Evolutionary conservation across 30 jellyfish, hydroid and myxozoan species (phyloP), one percentile per base, ranked within the genome.

Genomic region (Aurelia coerulea): DNA sequence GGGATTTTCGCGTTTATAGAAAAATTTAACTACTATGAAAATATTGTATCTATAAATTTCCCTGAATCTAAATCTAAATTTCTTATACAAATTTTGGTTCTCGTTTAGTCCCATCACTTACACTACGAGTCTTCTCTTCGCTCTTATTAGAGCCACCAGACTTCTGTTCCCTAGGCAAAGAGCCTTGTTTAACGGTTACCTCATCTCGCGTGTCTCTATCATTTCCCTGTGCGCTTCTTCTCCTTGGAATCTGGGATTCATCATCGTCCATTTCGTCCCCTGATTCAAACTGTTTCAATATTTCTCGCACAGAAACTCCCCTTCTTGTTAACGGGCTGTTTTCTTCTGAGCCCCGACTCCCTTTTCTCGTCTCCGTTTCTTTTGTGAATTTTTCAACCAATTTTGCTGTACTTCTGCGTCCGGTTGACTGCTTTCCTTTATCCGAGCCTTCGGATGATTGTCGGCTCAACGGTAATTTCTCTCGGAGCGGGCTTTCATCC

Each of bases 211-310:
- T 4, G 50, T 37, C 78, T 34, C 29, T 78, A 50, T 63, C 78
- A 11, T 52, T 65, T 10, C 68, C 68, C 23, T 37, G 79, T 3
- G 49, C 23, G 66, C 88, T 81, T 64, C 35, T 35, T 49, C 42
- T 58, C 35, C 77, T 19, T 16, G 62, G 62, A 16, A 63, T 18
- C 33, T 62, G 86, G 60, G 17, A 66, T 3, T 83, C 92, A 12
- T 71, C 92, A 15, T 73, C 92, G 32, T 72, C 92, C 86, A 83
- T 83, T 74, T 83, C 92, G 23, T 83, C 92, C 42, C 92, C 92
- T 13, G 92, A 83, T 35, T 83, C 92, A 49, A 83, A 83, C 62
- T 83, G 92, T 65, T 71, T 83, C 80, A 83, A 51, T 75, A 83
- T 83, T 70, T 71, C 65, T 58, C 76, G 59, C 1, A 83, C 92